These are phyloP conservation scores for Mesorhabditis spiculigera DNA, from an alignment of 2,888 invertebrate genomes.

Conservation along the genomic window DNA sequence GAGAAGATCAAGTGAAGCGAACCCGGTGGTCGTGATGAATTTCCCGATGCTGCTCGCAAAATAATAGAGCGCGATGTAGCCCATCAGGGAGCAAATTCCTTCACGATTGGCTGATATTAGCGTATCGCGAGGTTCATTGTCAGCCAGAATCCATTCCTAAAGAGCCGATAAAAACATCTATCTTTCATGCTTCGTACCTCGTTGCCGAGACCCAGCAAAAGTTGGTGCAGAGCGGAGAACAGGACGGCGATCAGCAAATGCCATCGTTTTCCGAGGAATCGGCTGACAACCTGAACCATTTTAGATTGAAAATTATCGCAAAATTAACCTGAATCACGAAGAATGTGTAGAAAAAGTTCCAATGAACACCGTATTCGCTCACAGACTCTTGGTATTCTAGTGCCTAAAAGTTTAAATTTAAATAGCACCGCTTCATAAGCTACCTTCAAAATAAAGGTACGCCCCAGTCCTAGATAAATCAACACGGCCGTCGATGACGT, in stretches of 20 bases:
- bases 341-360: conserved; percentile 96
- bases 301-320: background rate
- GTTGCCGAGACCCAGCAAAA: conserved; percentile 6
- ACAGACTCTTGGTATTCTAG: conserved; percentile 81
- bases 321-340: conserved; percentile 72
- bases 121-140: conserved; percentile 27
- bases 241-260: conserved; percentile 19
- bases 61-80: conserved; percentile 80
- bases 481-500: conserved; percentile 56
- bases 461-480: conserved; percentile 60
- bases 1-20: background rate
- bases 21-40: conserved; percentile 33
- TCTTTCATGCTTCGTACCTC: background rate
- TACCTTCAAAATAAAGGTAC: conserved; percentile 62
- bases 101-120: conserved; percentile 82
- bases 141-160: conserved; percentile 36
- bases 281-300: conserved; percentile 18
- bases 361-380: conserved; percentile 90
- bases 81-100: conserved; percentile 79
- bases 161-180: conserved; percentile 1
- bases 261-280: conserved; percentile 22
- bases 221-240: conserved; percentile 14
- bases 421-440: too few relatives aligned
- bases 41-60: conserved; percentile 63
- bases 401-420: background rate